Base-by-base conservation (phyloP, 2,113 vertebrate genomes). In the Hylia prasina region DNA sequence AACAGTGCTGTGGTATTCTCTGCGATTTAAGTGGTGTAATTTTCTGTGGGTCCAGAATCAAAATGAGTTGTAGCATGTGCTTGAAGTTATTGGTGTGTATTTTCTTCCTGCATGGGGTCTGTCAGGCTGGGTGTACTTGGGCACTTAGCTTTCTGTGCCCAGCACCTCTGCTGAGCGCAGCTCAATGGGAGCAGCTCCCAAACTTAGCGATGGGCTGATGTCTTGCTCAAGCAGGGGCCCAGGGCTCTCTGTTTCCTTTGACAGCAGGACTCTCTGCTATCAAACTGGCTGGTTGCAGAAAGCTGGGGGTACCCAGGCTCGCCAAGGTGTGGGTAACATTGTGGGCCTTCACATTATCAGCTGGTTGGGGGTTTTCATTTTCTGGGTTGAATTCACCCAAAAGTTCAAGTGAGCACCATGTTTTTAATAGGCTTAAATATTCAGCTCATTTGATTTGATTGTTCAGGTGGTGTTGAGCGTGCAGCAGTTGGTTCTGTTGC, bases 381-480 rank as follows among this genome's bases (percentile, higher is more conserved):
- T 78, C 33, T 78, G 60, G 11, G 37, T 61, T 51, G 30, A 73
- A 39, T 39, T 79, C 57, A 25, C 54, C 30, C 48, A 28, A 8
- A 69, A 90, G 50, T 57, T 92, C 10, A 37, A 53, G 45, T 2
- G 2, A 71, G 11, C 35, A 42, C 11, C 3, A 1, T 2, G 1
- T 28, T 88, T 90, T 28, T 56, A 60, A 44, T 39, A n/a, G n/a
- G 7, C 31, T 53, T 68, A 45, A 60, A 31, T 77, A 42, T 50
- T 87, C 39, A 2, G 0, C 6, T 71, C 0, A 0, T 56, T 88
- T 22, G 33, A 25, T 57, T 39, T 33, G 35, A 19, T 64, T 1
- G 2, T 58, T 85, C 0, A 0, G 15, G 24, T 0, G 4, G 3
- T 4, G 1, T 24, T 68, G 76, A 25, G 25, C 1, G 0, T 1